phyloP scores from a whole-genome alignment of 2,797 vertebrate genomes.

The Myotis daubentonii region DNA sequence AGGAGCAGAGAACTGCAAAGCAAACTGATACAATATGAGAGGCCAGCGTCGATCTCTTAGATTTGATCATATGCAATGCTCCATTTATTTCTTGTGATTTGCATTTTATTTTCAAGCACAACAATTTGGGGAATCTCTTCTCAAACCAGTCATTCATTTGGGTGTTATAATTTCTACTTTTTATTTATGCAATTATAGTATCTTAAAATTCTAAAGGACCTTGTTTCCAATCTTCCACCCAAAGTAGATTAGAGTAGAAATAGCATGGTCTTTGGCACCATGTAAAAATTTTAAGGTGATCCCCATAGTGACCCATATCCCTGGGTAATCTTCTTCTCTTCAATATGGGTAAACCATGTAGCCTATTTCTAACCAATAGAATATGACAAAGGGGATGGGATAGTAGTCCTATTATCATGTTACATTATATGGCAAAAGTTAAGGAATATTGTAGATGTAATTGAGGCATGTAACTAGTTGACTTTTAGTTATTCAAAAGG shows the following conservation, averaged over 20 bases:
- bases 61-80: background rate
- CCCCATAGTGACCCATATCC: background rate
- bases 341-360: background rate
- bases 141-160: background rate
- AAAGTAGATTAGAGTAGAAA: background rate
- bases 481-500: conserved; percentile 11
- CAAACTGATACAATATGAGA: background rate
- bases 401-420: background rate
- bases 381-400: background rate
- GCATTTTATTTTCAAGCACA: background rate
- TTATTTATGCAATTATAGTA: background rate
- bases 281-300: background rate
- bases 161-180: conserved; percentile 9
- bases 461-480: background rate
- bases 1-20: conserved; percentile 18
- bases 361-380: background rate
- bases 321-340: background rate
- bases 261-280: background rate
- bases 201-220: background rate
- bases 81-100: background rate
- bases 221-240: background rate
- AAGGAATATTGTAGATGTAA: background rate
- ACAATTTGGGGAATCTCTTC: background rate
- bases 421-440: background rate
- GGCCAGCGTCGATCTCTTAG: background rate